phyloP scores from a whole-genome alignment of 1,140 invertebrate species.

The Drosophila athabasca region DNA sequence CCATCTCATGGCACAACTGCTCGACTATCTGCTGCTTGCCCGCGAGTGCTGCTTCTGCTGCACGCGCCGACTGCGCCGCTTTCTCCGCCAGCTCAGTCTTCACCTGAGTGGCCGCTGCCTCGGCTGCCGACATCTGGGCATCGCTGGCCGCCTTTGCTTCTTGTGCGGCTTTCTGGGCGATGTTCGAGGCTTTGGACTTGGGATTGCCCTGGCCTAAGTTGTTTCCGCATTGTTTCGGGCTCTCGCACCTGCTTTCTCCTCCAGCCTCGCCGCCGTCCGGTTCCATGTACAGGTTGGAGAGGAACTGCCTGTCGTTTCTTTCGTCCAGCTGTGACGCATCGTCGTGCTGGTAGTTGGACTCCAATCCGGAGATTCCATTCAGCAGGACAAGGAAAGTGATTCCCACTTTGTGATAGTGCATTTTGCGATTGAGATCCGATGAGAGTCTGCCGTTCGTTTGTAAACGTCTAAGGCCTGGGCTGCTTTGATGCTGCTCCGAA shows the following conservation, averaged over 20 bases:
- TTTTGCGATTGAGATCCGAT: conserved; percentile 14
- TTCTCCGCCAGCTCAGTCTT: conserved; percentile 88
- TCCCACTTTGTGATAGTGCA: conserved; percentile 27
- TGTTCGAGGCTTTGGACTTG: conserved; percentile 84
- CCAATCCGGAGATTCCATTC: conserved; percentile 19
- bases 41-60: conserved; percentile 87
- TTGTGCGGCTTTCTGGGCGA: conserved; percentile 87
- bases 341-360: conserved; percentile 21
- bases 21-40: conserved; percentile 87
- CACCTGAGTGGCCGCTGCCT: conserved; percentile 87
- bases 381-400: conserved; percentile 23
- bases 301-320: background rate
- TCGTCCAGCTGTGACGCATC: background rate
- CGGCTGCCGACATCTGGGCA: conserved; percentile 87
- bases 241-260: background rate
- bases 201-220: conserved; percentile 28
- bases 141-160: conserved; percentile 87
- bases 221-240: background rate
- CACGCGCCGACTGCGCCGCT: conserved; percentile 87
- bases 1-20: conserved; percentile 86
- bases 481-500: background rate
- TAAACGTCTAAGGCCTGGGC: background rate
- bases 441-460: no score
- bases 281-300: conserved; percentile 29
- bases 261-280: background rate